phyloP scores from a whole-genome alignment of 1,140 invertebrate genomes.

The Meteorus sp. region DNA sequence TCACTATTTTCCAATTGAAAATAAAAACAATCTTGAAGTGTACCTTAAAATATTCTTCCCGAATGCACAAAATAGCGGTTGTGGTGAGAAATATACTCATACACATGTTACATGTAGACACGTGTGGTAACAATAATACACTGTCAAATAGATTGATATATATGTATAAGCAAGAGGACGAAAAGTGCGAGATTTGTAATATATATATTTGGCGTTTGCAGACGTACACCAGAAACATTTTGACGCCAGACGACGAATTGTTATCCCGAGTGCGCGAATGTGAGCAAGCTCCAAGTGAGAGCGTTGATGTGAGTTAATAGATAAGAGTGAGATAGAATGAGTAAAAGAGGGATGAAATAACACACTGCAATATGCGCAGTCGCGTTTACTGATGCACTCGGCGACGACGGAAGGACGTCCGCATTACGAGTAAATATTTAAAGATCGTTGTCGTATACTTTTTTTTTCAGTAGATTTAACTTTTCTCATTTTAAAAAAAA shows the following conservation, averaged over 20 bases:
- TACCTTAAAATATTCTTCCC: too few species aligned
- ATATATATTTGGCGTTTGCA: constrained; percentile 22
- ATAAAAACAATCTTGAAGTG: too few species aligned
- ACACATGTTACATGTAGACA: too few species aligned
- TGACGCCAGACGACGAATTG: constrained; percentile 28
- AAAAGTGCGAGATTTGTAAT: too few species aligned
- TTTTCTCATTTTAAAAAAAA: constrained; percentile 13
- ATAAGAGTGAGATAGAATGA: background rate
- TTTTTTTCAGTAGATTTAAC: too few species aligned
- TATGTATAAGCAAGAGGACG: too few species aligned
- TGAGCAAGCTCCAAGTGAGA: background rate
- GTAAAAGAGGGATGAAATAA: background rate
- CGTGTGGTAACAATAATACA: too few species aligned
- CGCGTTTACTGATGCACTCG: constrained; percentile 14
- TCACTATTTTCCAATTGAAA: too few species aligned
- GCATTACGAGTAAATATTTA: constrained; percentile 49
- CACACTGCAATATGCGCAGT: background rate
- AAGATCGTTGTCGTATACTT: constrained; percentile 16
- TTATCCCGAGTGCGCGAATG: constrained; percentile 18
- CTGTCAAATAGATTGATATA: too few species aligned
- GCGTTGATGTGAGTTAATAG: constrained; percentile 8
- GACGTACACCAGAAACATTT: constrained; percentile 26
- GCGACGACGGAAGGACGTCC: constrained; percentile 47
- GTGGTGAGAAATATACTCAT: background rate
- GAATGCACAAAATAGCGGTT: too few species aligned